phyloP scores from a whole-genome alignment of 37 sponge, comb jelly and placozoan genomes.

The Theonella swinhoei region DNA sequence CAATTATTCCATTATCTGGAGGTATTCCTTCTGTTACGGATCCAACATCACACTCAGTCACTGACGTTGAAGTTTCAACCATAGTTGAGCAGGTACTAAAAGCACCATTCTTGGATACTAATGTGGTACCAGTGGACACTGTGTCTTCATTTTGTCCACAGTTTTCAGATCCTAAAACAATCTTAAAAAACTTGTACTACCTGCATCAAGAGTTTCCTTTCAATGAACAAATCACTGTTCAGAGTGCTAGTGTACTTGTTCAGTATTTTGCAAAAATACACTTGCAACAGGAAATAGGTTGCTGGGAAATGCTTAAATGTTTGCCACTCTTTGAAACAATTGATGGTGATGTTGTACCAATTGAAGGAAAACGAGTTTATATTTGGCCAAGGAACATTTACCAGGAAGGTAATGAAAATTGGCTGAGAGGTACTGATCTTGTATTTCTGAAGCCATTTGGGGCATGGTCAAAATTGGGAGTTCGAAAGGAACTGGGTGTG shows the following conservation, averaged over 20 bases:
- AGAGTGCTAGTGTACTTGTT: slow-evolving; percentile 7
- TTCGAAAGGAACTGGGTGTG: slow-evolving; percentile 1
- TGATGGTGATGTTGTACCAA: slow-evolving; percentile 3
- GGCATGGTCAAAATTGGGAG: slow-evolving; percentile 28
- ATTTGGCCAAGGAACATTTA: slow-evolving; percentile 33
- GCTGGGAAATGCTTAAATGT: not conserved
- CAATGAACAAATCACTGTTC: not conserved
- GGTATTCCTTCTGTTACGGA: not conserved
- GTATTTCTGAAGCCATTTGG: slow-evolving; percentile 38
- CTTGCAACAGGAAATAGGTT: not conserved
- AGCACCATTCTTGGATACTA: slow-evolving; percentile 35
- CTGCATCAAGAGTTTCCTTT: not conserved
- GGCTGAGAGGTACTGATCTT: slow-evolving; percentile 4
- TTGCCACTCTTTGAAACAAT: slow-evolving; percentile 58
- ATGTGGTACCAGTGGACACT: not conserved
- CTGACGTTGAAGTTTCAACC: not conserved
- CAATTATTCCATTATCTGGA: not conserved
- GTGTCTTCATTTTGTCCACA: slow-evolving; percentile 15
- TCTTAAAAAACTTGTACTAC: slow-evolving; percentile 18
- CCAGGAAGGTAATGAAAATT: slow-evolving; percentile 23
- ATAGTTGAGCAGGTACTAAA: not conserved
- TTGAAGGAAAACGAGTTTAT: slow-evolving; percentile 15
- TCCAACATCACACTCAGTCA: not conserved
- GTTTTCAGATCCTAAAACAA: not conserved
- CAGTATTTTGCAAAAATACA: slow-evolving; percentile 27